Base-by-base conservation (phyloP, 2,113 vertebrate genomes). In the Leptobrachium ailaonicum region DNA sequence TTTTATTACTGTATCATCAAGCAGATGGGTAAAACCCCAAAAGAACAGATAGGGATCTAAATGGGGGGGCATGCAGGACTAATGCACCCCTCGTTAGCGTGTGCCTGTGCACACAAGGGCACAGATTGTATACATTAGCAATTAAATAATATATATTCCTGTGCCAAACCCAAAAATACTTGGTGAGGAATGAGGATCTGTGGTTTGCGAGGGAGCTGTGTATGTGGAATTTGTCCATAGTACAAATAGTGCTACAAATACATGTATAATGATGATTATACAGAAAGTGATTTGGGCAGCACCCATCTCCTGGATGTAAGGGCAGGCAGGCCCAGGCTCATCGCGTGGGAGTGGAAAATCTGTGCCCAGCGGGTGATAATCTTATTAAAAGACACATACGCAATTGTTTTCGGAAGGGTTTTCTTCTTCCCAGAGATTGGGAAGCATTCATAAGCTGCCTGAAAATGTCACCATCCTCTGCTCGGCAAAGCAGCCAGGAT, bases 351-450 rank as follows among this genome's bases (percentile, higher is more conserved):
- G 42, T 73, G 42, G 20, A 14, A 43, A 43, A 41, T 45, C 4
- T 9, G 50, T 41, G 11, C 71, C 78, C 71, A 44, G 41, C 20
- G 62, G 78, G 50, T 67, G 50, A 40, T 56, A 41, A 73, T 44
- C 11, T 60, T 3, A 68, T 63, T 66, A 58, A 7, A n/a, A 73
- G 41, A 80, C 78, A 80, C 40, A 80, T 56, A 73, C 43, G 42
- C 78, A 80, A 71, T 80, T 80, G 78, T 80, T 80, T 70, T 32
- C 20, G 66, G 9, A 60, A 58, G 67, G 72, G 42, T 10, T 63
- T 10, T 63, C n/a, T 66, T 72, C 42, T 43, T 80, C 41, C 20
- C 50, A n/a, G 9, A 53, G n/a, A 11, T 60, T 60, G 56, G 9
- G 56, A 60, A 60, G 13, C 13, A 60, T 60, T 60, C 9, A 4